phyloP scores from a whole-genome alignment of 1,140 invertebrate species.

The Halictus rubicundus region DNA sequence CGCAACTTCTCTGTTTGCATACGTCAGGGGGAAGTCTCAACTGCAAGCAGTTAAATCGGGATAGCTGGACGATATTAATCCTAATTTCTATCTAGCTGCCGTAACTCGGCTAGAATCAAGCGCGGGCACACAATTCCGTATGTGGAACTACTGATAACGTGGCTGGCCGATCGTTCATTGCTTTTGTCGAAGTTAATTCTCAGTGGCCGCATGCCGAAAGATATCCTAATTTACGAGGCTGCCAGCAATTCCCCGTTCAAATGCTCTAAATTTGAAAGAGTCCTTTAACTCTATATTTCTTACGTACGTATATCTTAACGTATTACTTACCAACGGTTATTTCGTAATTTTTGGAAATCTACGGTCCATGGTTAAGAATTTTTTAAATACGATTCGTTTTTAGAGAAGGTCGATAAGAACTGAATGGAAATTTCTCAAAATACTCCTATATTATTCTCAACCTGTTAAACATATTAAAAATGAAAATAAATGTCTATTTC shows the following conservation, averaged over 20 bases:
- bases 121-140: conserved; percentile 9
- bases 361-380: too few relatives aligned
- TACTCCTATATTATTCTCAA: too few relatives aligned
- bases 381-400: too few relatives aligned
- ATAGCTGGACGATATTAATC: conserved; percentile 63
- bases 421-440: too few relatives aligned
- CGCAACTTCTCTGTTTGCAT: conserved; percentile 62
- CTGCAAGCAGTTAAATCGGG: conserved; percentile 57
- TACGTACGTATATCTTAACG: too few relatives aligned
- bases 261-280: not conserved
- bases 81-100: conserved; percentile 54
- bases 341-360: too few relatives aligned
- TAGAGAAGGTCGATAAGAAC: too few relatives aligned
- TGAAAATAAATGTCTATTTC: too few relatives aligned
- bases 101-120: conserved; percentile 30
- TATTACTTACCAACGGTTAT: too few relatives aligned
- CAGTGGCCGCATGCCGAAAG: not conserved
- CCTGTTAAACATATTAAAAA: too few relatives aligned
- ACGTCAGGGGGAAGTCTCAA: conserved; percentile 62
- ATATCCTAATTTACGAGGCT: not conserved
- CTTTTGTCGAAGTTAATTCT: conserved; percentile 1
- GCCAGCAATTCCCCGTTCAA: not conserved
- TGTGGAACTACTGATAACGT: conserved; percentile 36
- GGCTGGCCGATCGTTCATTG: conserved; percentile 1
- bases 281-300: not conserved